Base-by-base conservation (phyloP, 2,113 vertebrate genomes). In the Phalacrocorax aristotelis region DNA sequence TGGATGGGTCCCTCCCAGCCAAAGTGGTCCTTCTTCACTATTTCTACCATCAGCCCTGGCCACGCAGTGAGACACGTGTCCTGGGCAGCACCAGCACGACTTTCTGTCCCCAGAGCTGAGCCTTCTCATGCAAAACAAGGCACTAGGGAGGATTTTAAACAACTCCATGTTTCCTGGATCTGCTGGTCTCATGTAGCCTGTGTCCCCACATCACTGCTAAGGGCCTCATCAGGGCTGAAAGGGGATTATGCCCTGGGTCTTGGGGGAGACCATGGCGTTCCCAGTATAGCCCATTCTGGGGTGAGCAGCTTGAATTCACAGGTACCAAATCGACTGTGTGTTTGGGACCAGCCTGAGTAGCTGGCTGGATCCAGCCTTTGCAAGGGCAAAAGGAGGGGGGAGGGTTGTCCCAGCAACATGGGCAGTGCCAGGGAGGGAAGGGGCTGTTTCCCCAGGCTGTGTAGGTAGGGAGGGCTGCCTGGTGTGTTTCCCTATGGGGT, bases 31-130 rank as follows among this genome's bases (percentile, higher is more conserved):
- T 5, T 27, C 74, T 3, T 21, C 54, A 7, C 30, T 5, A 1
- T 9, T 69, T 34, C 34, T 46, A 10, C 14, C 51, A 2, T 7
- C 52, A 62, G 40, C 17, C 40, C 29, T 0, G 4, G 36, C 5
- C 68, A 25, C 0, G 0, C 14, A 21, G 42, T 9, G 44, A 46
- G 62, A 15, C 49, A 22, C 0, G 0, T 13, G 0, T 10, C 46
- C 46, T 0, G 4, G 55, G 34, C 26, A 65, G 32, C 71, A 51
- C 20, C 62, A 27, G 54, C 48, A 20, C 0, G 0, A 34, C 13
- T n/a, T 3, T 10, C 51, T 23, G 20, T 36, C 91, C 21, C 34
- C 70, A 36, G 57, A 38, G 30, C 46, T 14, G 61, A 13, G 49
- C 1, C 2, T 5, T 8, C 64, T 54, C 30, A 10, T 1, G 8